Evolutionary conservation across 2,888 invertebrate genomes (phyloP).

Genomic region (Andrena trimmerana): DNA sequence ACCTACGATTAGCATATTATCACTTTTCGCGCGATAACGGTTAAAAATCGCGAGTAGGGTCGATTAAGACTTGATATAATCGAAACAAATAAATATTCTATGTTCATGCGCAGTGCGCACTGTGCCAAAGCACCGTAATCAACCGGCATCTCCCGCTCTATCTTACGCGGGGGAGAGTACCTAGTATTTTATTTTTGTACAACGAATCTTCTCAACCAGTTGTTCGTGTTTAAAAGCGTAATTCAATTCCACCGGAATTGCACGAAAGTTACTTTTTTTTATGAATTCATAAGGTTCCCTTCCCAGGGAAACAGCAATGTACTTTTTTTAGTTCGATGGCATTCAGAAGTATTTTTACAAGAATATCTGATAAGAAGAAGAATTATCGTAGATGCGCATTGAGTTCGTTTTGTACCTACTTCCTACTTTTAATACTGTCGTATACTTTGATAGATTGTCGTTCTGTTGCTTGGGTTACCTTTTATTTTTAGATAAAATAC

Average conservation of each 20-base stretch:
- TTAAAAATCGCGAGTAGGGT: not conserved
- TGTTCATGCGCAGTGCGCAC: not conserved
- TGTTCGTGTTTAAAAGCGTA: not conserved
- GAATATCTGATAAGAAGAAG: not conserved
- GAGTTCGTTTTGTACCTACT: not conserved
- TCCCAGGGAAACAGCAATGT: not conserved
- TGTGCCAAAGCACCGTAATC: not conserved
- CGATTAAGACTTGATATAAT: not conserved
- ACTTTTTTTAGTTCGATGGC: not conserved
- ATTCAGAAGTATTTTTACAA: slow-evolving; percentile 1
- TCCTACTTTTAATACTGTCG: not conserved
- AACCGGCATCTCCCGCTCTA: not conserved
- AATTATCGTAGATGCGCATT: not conserved
- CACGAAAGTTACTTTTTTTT: not conserved
- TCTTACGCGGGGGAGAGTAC: not conserved
- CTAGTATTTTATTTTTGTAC: slow-evolving; percentile 20
- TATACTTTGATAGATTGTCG: not conserved
- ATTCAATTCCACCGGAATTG: not conserved
- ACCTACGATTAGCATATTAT: not conserved
- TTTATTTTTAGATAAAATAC: slow-evolving; percentile 23
- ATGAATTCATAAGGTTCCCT: not conserved
- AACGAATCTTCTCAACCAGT: not conserved
- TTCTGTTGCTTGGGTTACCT: not conserved
- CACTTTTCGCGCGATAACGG: not conserved
- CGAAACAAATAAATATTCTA: not conserved